These are phyloP conservation scores for Ceratina japonica DNA, from an alignment of 1,140 invertebrate genomes.

Conservation along the genomic window DNA sequence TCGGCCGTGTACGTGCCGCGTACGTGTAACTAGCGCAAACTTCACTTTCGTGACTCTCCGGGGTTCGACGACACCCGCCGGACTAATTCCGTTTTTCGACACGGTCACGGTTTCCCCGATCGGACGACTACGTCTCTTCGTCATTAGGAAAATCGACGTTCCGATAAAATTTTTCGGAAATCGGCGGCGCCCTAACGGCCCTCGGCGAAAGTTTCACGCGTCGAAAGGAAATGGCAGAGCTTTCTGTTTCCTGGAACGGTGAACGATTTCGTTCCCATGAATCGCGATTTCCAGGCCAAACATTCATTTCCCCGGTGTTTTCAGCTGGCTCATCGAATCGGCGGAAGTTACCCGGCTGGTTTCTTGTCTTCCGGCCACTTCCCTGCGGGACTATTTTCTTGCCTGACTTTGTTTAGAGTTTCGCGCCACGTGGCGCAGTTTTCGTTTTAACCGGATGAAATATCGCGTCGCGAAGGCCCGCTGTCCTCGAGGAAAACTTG, in stretches of 20 bases:
- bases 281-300: conserved; percentile 14
- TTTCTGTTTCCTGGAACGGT: neutral
- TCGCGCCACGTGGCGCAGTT: neutral
- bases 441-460: neutral
- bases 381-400: neutral
- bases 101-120: too few species aligned
- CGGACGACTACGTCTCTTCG: too few species aligned
- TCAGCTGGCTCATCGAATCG: conserved; percentile 22
- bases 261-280: neutral
- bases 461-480: too few species aligned
- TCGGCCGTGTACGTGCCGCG: neutral
- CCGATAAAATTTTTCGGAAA: neutral
- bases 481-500: too few species aligned
- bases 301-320: conserved; percentile 22
- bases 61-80: neutral
- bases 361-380: conserved; percentile 2
- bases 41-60: neutral
- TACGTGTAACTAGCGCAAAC: neutral
- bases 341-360: neutral
- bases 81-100: too few species aligned
- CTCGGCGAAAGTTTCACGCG: neutral
- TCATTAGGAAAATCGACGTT: too few species aligned
- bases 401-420: neutral
- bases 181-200: neutral
- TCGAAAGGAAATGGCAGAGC: neutral